A percentile compares a stretch with the other conserved stretches of the same genome.
phyloP scores from a whole-genome alignment of 1,140 invertebrate species.

The Danaus melanippus region DNA sequence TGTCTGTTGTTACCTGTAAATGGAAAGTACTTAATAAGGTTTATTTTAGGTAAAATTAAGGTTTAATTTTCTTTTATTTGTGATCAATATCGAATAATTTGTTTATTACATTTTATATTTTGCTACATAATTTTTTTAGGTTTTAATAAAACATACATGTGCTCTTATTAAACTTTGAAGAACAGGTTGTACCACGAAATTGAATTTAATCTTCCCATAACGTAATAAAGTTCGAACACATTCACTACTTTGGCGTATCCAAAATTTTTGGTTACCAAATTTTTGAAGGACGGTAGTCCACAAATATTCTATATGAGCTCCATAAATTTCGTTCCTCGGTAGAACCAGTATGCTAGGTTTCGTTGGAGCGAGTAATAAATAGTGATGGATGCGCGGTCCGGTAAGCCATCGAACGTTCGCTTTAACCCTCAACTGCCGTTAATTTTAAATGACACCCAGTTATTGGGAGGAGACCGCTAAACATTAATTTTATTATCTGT shows the following conservation, averaged over 20 bases:
- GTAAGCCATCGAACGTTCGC: background rate
- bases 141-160: too few relatives aligned
- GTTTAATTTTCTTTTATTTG: too few relatives aligned
- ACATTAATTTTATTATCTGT: slow-evolving; percentile 31
- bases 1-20: too few relatives aligned
- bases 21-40: too few relatives aligned
- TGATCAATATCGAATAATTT: too few relatives aligned
- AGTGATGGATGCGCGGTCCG: slow-evolving; percentile 32
- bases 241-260: slow-evolving; percentile 12
- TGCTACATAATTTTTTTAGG: too few relatives aligned
- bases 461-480: slow-evolving; percentile 20
- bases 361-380: slow-evolving; percentile 34
- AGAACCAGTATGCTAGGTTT: slow-evolving; percentile 18
- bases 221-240: slow-evolving; percentile 17
- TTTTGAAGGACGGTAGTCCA: slow-evolving; percentile 14
- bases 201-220: slow-evolving; percentile 3
- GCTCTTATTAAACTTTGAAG: background rate
- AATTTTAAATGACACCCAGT: slow-evolving; percentile 33
- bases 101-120: too few relatives aligned
- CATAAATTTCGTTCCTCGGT: slow-evolving; percentile 24
- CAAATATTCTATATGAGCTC: slow-evolving; percentile 20
- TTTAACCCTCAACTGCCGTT: slow-evolving; percentile 21
- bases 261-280: too few relatives aligned
- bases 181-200: slow-evolving; percentile 8
- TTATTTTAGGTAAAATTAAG: too few relatives aligned